Evolutionary conservation across 2,888 invertebrate genomes (phyloP).

Genomic region (Rhagonycha fulva): DNA sequence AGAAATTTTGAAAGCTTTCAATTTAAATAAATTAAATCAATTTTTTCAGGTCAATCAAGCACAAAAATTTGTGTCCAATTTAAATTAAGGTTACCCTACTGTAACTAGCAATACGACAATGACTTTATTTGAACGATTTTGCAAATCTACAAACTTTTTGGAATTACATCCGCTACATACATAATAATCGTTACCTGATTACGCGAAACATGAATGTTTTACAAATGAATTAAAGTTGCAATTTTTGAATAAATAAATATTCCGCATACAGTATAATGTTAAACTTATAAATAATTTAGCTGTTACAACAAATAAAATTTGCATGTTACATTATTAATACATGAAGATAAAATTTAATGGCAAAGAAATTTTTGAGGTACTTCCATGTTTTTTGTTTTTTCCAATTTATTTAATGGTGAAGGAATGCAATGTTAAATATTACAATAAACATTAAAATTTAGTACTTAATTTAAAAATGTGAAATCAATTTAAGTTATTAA

Average conservation of each 20-base stretch:
- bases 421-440: not conserved
- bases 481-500: too few species aligned
- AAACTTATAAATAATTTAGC: not conserved
- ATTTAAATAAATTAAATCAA: too few species aligned
- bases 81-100: not conserved
- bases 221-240: slow-evolving; percentile 19
- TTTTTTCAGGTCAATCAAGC: not conserved
- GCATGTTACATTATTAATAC: not conserved
- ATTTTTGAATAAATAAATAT: not conserved
- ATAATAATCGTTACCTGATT: slow-evolving; percentile 36
- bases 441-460: not conserved
- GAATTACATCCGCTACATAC: slow-evolving; percentile 27
- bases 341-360: not conserved
- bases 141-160: not conserved
- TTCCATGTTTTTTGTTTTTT: not conserved
- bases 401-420: not conserved
- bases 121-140: not conserved
- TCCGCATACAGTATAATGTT: not conserved
- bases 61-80: not conserved
- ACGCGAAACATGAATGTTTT: slow-evolving; percentile 21
- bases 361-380: not conserved
- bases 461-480: too few species aligned
- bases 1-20: too few species aligned
- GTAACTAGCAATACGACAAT: not conserved
- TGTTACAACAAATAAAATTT: not conserved